phyloP scores from a whole-genome alignment of 2,888 invertebrate genomes.

The Sympetrum striolatum region DNA sequence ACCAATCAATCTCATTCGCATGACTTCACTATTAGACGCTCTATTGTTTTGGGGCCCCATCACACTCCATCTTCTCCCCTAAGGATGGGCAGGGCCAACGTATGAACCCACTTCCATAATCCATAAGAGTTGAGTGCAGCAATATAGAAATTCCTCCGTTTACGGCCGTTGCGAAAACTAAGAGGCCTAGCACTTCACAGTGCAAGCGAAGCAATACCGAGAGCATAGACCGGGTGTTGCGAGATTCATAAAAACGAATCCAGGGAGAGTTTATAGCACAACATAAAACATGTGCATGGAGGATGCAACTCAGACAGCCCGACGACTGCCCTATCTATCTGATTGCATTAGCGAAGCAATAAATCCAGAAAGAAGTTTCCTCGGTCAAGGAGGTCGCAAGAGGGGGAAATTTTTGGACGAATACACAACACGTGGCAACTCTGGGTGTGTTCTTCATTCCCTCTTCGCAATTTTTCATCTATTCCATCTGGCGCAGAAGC shows the following conservation, averaged over 20 bases:
- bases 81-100: too few species aligned
- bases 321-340: not conserved
- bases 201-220: not conserved
- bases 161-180: too few species aligned
- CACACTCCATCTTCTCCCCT: too few species aligned
- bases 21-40: too few species aligned
- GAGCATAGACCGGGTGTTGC: not conserved
- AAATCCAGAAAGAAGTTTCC: not conserved
- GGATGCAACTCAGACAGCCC: not conserved
- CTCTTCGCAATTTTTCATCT: not conserved
- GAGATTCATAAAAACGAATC: not conserved
- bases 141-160: too few species aligned
- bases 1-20: too few species aligned
- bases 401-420: not conserved
- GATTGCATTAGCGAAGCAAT: not conserved
- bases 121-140: too few species aligned
- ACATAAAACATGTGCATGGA: not conserved
- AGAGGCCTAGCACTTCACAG: too few species aligned
- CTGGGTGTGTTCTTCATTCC: not conserved
- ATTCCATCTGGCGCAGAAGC: not conserved
- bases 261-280: not conserved
- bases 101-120: too few species aligned
- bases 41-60: too few species aligned
- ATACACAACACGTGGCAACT: not conserved
- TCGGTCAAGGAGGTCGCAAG: not conserved